Evolutionary conservation across 2,113 vertebrate genomes (phyloP), one percentile per base, ranked within the genome.

Genomic region (Hypocryptadius cinnamomeus): DNA sequence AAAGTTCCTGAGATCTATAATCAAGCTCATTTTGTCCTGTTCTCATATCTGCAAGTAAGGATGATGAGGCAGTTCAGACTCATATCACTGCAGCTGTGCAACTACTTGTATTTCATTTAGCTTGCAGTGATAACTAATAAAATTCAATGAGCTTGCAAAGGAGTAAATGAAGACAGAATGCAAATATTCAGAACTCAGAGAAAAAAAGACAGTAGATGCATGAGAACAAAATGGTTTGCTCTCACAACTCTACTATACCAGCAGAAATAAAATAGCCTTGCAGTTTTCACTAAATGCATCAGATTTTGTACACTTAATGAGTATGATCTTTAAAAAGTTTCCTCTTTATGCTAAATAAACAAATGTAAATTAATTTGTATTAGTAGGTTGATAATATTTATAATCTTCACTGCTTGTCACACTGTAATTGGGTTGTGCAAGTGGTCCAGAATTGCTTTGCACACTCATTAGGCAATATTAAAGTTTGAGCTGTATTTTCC

Each of bases 81-180:
- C 42, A 5, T 57, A 89, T 33, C 70, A 79, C 33, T 45, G 73
- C 91, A 93, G 91, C 91, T 95, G 93, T 91, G 84, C 57, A 79
- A 56, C 66, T 89, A 39, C 65, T 92, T 94, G 89, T 54, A 84
- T 79, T 92, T 87, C 8, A 3, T 89, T 71, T 89, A 76, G 69
- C 60, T 93, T 87, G 48, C 69, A 92, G 48, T 68, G 57, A 74
- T 71, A 92, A 87, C 87, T 80, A 93, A 71, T 89, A 91, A 94
- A 91, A 92, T 63, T 74, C 84, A 86, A 60, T 71, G 44, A 94
- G 48, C 69, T 85, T 85, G 44, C 81, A 82, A 82, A 93, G 66
- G 20, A 92, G 48, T 56, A 89, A 74, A 89, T 15, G 53, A 85
- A 84, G 80, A 91, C 61, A 81, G 73, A 93, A 91, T 13, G 27